Evolutionary conservation across 2,113 vertebrate genomes (phyloP), one percentile per base, ranked within the genome.

Genomic region (Forbesichthys agassizii): DNA sequence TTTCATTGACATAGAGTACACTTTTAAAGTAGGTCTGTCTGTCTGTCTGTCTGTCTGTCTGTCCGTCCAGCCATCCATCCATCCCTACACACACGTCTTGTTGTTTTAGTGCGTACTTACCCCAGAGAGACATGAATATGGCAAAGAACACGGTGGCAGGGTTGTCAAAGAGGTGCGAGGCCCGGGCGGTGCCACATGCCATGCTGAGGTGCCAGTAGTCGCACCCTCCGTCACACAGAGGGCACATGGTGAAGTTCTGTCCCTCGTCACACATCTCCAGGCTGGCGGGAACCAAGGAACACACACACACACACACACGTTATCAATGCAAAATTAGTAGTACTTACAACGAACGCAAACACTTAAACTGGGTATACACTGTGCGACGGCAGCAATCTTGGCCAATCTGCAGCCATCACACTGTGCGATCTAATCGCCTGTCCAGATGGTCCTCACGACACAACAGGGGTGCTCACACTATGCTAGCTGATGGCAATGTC

Each of bases 91-190:
- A 33, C 3, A 11, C 10, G 48, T 33, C 3, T 14, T 75, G 20
- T 27, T 27, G 27, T 27, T 2, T 2, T 27, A 27, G 27, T 27
- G 1, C 48, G n/a, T 48, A 72, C 95, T 92, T 90, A 99, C 98
- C 98, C 97, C 98, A 99, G 55, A 99, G 91, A 75, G 96, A 98
- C 97, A 99, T 99, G 80, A 99, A 99, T 83, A 99, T 88, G 71
- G 96, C 95, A 65, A 99, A 99, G 90, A 99, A 95, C 78, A 99
- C 95, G 0, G 98, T 99, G 61, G 95, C 97, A 0, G 98, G 97
- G 85, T 98, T 99, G 90, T 99, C 97, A 66, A 99, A 99, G 48
- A 99, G 93, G 88, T 99, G 97, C 51, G 96, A 98, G 2, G 98
- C 97, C 13, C 90, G 91, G 16, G 96, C 96, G 0, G 95, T 99